A percentile compares a stretch with the other conserved stretches of the same genome.
These are phyloP conservation scores for Phylloscopus trochiloides DNA, from an alignment of 2,113 vertebrate species.

Conservation along the genomic window DNA sequence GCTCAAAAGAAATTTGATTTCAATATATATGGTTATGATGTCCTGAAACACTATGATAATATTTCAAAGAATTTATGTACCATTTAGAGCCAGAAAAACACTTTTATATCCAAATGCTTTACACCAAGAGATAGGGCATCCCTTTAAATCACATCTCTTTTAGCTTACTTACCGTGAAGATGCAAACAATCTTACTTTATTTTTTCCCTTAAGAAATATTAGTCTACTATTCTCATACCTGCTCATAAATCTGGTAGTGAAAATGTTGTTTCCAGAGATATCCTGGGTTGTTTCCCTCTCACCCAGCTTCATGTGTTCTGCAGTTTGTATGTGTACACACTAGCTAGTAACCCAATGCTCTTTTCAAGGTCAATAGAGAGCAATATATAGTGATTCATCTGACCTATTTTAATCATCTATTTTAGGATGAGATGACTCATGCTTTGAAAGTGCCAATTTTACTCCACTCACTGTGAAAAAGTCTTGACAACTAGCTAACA, in stretches of 20 bases:
- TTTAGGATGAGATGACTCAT: conserved; percentile 59
- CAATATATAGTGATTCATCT: conserved; percentile 58
- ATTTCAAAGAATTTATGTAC: not conserved
- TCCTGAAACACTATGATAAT: not conserved
- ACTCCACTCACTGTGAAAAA: conserved; percentile 43
- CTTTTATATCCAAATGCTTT: not conserved
- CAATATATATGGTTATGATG: not conserved
- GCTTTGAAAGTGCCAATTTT: conserved; percentile 57
- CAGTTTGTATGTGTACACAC: not conserved
- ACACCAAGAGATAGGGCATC: not conserved
- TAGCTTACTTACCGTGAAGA: not conserved
- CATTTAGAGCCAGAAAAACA: not conserved
- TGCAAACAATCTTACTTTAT: not conserved
- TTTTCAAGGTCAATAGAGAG: conserved; percentile 50
- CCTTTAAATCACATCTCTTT: not conserved
- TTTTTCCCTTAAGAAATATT: not conserved
- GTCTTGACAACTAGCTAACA: conserved; percentile 56
- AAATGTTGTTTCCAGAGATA: not conserved
- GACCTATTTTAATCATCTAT: conserved; percentile 64
- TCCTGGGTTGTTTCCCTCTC: not conserved
- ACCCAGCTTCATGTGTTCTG: not conserved
- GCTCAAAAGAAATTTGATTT: not conserved
- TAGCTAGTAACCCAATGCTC: not conserved
- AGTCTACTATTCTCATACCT: not conserved
- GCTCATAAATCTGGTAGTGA: not conserved